Conservation (phyloP, 1,140 invertebrate genomes). For the Platorchestia sp. region DNA sequence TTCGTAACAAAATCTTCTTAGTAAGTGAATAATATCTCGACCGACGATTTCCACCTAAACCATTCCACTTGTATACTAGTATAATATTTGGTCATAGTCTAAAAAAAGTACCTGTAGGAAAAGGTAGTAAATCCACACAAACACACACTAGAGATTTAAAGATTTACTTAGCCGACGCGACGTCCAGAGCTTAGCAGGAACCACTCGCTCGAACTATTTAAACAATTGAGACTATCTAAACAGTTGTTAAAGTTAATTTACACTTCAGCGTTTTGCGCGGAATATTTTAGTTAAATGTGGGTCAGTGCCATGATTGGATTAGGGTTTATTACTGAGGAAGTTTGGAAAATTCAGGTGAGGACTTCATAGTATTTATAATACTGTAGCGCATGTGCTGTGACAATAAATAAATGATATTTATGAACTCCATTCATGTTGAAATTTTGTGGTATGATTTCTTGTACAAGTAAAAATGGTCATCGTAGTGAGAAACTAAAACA, state of each 20-base stretch:
- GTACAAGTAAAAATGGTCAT: too few relatives aligned
- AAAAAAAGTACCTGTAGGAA: slow-evolving; percentile 38
- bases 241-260: not conserved
- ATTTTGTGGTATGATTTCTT: too few relatives aligned
- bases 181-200: too few relatives aligned
- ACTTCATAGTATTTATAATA: too few relatives aligned
- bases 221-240: not conserved
- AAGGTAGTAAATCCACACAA: not conserved
- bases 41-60: not conserved
- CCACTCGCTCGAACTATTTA: too few relatives aligned
- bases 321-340: not conserved
- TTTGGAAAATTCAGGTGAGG: not conserved
- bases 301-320: too few relatives aligned
- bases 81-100: slow-evolving; percentile 51
- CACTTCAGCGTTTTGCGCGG: not conserved
- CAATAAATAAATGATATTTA: too few relatives aligned
- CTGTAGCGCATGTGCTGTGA: too few relatives aligned
- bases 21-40: not conserved
- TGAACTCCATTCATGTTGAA: too few relatives aligned
- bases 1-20: not conserved
- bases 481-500: too few relatives aligned
- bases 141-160: not conserved
- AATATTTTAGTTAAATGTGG: not conserved
- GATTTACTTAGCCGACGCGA: not conserved
- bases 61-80: not conserved